Evolutionary conservation across 2,797 vertebrate genomes (phyloP).

Genomic region (Synanceia verrucosa): DNA sequence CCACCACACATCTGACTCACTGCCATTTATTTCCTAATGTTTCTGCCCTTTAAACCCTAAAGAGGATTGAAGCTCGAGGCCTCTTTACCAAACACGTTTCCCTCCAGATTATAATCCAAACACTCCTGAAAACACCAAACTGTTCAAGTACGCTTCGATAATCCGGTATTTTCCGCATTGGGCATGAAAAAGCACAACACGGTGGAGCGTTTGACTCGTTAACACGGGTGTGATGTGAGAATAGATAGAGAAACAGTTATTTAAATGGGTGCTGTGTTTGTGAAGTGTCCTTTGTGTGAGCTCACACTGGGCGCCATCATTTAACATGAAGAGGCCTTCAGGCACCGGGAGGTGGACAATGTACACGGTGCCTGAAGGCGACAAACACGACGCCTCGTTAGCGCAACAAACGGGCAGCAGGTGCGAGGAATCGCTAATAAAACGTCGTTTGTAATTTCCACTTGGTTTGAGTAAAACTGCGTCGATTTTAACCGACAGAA

Average conservation of each 20-base stretch:
- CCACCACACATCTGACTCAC: slow-evolving; percentile 14
- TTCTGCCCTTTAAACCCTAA: not conserved
- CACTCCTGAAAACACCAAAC: slow-evolving; percentile 7
- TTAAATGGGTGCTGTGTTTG: not conserved
- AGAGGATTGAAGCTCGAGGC: not conserved
- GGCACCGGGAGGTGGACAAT: not conserved
- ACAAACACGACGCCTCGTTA: slow-evolving; percentile 10
- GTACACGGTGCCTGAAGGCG: not conserved
- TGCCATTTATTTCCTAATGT: not conserved
- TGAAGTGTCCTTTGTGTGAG: slow-evolving; percentile 67
- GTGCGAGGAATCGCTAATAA: rapidly evolving
- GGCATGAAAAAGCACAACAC: slow-evolving; percentile 10
- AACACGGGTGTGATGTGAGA: not conserved
- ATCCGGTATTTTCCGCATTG: slow-evolving; percentile 52
- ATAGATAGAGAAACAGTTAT: rapidly evolving
- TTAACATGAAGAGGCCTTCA: slow-evolving; percentile 44
- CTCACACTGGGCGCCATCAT: slow-evolving; percentile 61
- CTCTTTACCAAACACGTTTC: not conserved
- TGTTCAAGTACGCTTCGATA: slow-evolving; percentile 28
- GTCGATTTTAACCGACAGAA: slow-evolving; percentile 27
- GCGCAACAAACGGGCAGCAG: rapidly evolving
- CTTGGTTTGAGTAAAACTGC: not conserved
- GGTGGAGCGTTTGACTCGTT: not conserved
- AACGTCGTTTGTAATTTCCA: rapidly evolving
- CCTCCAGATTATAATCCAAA: slow-evolving; percentile 2